Evolutionary conservation across 2,113 vertebrate genomes (phyloP).

Genomic region (Tupaia tana): DNA sequence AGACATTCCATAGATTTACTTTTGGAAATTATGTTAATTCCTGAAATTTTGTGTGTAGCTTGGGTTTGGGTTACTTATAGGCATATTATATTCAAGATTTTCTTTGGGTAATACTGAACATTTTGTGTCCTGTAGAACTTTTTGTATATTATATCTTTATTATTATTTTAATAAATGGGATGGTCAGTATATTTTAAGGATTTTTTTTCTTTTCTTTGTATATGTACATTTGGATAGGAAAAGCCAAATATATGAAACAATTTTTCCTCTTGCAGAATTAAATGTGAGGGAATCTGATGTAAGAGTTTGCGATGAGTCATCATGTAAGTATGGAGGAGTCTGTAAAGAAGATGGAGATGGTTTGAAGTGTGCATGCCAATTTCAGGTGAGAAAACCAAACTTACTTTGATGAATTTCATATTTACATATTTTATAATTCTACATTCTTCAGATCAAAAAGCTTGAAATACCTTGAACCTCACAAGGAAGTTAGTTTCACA

Average conservation of each 20-base stretch:
- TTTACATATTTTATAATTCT: slow-evolving; percentile 24
- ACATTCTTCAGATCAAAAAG: slow-evolving; percentile 1
- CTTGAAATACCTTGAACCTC: not conserved
- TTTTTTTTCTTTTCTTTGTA: slow-evolving; percentile 4
- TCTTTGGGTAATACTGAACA: not conserved
- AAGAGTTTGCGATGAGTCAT: slow-evolving; percentile 93
- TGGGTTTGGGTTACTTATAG: slow-evolving; percentile 40
- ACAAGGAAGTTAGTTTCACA: not conserved
- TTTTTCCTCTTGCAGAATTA: slow-evolving; percentile 87
- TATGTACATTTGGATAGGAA: not conserved
- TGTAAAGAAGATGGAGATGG: slow-evolving; percentile 94
- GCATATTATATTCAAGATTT: not conserved
- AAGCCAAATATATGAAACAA: not conserved
- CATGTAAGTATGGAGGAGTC: slow-evolving; percentile 94
- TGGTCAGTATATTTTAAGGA: not conserved
- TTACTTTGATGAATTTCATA: not conserved
- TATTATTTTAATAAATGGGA: slow-evolving; percentile 4
- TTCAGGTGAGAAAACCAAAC: slow-evolving; percentile 91
- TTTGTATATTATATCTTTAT: slow-evolving; percentile 16
- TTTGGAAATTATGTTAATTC: slow-evolving; percentile 58
- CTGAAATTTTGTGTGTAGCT: slow-evolving; percentile 61
- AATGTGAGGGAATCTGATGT: slow-evolving; percentile 93
- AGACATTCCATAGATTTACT: not conserved
- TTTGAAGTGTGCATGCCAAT: slow-evolving; percentile 95
- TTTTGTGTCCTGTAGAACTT: not conserved